Evolutionary conservation across 2,888 invertebrate species (phyloP), one percentile per base, ranked within the genome.

Genomic region (Buathra laborator): DNA sequence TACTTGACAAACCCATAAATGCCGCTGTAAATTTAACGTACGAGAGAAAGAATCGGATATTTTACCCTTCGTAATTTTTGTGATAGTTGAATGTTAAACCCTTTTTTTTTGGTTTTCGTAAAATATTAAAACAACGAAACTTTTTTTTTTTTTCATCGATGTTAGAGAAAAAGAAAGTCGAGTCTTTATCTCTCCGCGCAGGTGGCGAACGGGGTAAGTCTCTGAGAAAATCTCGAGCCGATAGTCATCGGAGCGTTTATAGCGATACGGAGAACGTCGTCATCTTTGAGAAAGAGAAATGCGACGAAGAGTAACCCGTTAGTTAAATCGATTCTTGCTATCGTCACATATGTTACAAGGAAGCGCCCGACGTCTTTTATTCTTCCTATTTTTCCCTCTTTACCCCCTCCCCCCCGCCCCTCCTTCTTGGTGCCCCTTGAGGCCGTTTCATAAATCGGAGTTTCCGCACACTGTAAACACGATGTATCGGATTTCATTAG

Each of bases 21-120:
- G 85, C 68, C 68, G 56, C 64, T 81, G 85, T 89, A 87, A 89
- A 90, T 90, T 87, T 84, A 86, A 88, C 81, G 81, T 5, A 16
- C 67, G 46, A 29, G n/a, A 32, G 59, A 32, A 37, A 66, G 19
- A 56, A 14, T 51, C 48, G 29, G 12, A 37, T 24, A 44, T 16
- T 32, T 32, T 14, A 44, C 12, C 16, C 19, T 32, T 64, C 32
- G 32, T 48, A 46, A 46, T 48, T 70, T 59, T n/a, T 68, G 43
- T 24, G 44, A 59, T 44, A 9, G 1, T 5, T 24, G 0, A 37
- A 59, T n/a, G 1, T 6, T 32, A 10, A n/a, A 62, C 14, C 24
- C 3, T n/a, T 44, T 24, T 67, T 16, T 66, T n/a, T 29, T 2
- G 51, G 51, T 37, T 9, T 24, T 24, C 24, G 24, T 24, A 24